Base-by-base conservation (phyloP, 2,113 vertebrate genomes). In the Hoplias malabaricus region DNA sequence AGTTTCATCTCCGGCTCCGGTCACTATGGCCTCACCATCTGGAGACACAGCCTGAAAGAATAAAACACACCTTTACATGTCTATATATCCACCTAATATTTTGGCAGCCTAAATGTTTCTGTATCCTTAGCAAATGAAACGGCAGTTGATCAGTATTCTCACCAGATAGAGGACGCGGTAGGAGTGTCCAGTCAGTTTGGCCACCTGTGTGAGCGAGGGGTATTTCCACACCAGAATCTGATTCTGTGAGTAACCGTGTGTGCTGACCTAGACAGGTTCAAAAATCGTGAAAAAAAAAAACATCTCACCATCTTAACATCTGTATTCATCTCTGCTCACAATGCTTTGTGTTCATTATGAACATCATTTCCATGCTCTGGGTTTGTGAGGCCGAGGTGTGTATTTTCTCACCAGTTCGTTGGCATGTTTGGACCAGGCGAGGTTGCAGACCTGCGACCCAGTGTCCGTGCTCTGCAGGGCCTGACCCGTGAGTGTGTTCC, bases 171-270 rank as follows among this genome's bases (percentile, higher is more conserved):
- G 84, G 25, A 94, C 93, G 80, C 92, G 86, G 86, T 93, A 94
- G 4, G 92, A 93, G 85, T 94, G 93, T 73, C 93, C 93, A 0
- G 93, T 94, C 79, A 94, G 36, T 81, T 94, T 94, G 82, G 93
- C 92, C 87, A 94, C 93, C 81, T 93, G 93, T 0, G 91, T 93
- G 14, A 94, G 88, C 0, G 93, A 93, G 0, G 92, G 92, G 77
- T 94, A 94, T 74, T 93, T 94, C 93, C 93, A 94, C 82, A 94
- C 92, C 85, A 94, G 86, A 78, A 94, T 93, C 87, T 94, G 93
- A 86, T 94, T 94, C 90, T 94, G 92, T 56, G 93, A 94, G 88
- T 94, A 94, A 46, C 93, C 93, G 3, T 94, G 93, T 63, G 93
- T 94, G 89, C 93, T 94, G 84, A 94, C 93, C 93, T 94, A 82